Evolutionary conservation across 2,888 invertebrate genomes (phyloP).

Genomic region (Venustoraphidia nigricollis): DNA sequence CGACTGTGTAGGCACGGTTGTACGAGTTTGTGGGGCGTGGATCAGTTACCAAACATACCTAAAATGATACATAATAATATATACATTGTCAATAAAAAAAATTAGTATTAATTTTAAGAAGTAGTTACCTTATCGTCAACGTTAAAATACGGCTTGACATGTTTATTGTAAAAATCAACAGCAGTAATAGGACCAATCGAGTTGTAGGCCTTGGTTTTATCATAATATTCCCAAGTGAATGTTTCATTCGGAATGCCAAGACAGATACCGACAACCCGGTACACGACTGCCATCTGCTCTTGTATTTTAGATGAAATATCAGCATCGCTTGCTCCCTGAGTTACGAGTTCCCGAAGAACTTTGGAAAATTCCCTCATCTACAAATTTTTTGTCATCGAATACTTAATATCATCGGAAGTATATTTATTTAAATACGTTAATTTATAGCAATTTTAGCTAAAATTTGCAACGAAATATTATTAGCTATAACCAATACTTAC

Average conservation of each 20-base stretch:
- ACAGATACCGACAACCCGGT: slow-evolving; percentile 69
- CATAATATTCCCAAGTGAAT: slow-evolving; percentile 75
- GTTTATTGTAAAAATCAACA: slow-evolving; percentile 61
- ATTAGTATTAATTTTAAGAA: not conserved
- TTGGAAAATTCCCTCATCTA: slow-evolving; percentile 71
- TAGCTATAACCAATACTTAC: slow-evolving; percentile 25
- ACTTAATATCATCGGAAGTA: too few relatives aligned
- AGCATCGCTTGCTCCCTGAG: slow-evolving; percentile 40
- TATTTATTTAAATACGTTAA: too few relatives aligned
- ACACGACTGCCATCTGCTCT: slow-evolving; percentile 59
- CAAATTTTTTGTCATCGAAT: slow-evolving; percentile 12
- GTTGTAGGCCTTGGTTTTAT: slow-evolving; percentile 60
- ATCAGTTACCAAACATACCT: slow-evolving; percentile 79
- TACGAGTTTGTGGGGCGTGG: slow-evolving; percentile 68
- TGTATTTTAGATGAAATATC: slow-evolving; percentile 45
- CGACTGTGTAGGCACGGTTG: slow-evolving; percentile 67
- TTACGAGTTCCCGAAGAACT: slow-evolving; percentile 48
- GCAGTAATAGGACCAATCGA: slow-evolving; percentile 62
- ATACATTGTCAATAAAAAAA: not conserved
- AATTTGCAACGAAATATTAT: too few relatives aligned
- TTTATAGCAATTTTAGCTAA: too few relatives aligned
- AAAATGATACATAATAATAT: slow-evolving; percentile 10
- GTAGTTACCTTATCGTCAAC: slow-evolving; percentile 59
- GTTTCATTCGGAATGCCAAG: slow-evolving; percentile 65
- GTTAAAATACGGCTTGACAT: slow-evolving; percentile 63